Evolutionary conservation across 2,113 vertebrate genomes (phyloP).

Genomic region (Gallinago jamesoni): DNA sequence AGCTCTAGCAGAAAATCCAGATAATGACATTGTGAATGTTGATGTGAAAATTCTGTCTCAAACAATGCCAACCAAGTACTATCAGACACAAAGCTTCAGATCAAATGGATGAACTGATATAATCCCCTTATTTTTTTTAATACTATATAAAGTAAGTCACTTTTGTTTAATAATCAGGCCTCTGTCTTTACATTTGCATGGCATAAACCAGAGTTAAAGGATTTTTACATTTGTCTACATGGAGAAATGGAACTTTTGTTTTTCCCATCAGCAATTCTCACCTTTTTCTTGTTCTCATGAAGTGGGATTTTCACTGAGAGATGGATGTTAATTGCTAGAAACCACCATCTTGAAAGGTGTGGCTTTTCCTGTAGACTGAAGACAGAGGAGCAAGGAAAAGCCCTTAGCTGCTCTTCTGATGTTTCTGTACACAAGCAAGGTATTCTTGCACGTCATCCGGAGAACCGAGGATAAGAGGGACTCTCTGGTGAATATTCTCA

Average conservation of each 20-base stretch:
- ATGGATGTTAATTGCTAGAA: not conserved
- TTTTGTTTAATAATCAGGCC: not conserved
- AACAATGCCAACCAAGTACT: not conserved
- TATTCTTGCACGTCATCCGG: constrained; percentile 91
- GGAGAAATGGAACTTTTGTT: not conserved
- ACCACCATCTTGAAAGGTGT: not conserved
- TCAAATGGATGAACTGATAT: not conserved
- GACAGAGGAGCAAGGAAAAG: not conserved
- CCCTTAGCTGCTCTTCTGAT: constrained; percentile 63
- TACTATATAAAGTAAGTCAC: not conserved
- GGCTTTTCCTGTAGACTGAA: not conserved
- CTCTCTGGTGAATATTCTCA: constrained; percentile 87
- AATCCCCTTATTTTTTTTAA: not conserved
- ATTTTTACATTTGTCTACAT: not conserved
- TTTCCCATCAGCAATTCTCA: not conserved
- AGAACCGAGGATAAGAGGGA: constrained; percentile 91
- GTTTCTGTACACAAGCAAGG: constrained; percentile 87
- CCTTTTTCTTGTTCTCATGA: not conserved
- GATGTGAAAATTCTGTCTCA: not conserved
- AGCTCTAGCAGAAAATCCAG: not conserved
- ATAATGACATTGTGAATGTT: not conserved
- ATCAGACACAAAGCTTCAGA: not conserved
- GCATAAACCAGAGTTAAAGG: not conserved
- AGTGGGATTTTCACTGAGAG: not conserved
- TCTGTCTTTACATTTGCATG: not conserved